Evolutionary conservation across 2,113 vertebrate species (phyloP), one percentile per base, ranked within the genome.

Genomic region (Ceratotherium simum): DNA sequence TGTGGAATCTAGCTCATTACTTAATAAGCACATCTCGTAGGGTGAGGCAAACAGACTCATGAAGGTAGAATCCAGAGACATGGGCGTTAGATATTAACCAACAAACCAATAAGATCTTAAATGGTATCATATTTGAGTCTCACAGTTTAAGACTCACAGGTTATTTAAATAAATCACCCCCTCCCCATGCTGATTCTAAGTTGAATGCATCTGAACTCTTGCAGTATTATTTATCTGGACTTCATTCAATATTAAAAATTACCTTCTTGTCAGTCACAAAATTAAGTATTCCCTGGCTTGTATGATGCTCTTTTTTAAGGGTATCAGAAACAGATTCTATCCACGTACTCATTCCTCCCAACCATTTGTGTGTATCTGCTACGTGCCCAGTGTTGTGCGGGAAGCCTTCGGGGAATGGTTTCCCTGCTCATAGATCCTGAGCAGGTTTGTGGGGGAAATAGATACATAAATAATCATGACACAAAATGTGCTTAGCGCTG

Each of bases 41-140:
- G 13, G 23, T 58, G 18, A 86, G n/a, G 16, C 69, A 60, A 46
- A 85, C 4, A 31, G 31, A 64, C 39, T 36, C 51, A 60, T 42
- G 31, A 64, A 69, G 80, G 39, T 25, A 31, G 23, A 75, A 36
- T 80, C 29, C n/a, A 88, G 70, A 5, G 20, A 73, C 31, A 46
- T 54, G 64, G 25, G n/a, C 27, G 21, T 70, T 91, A 65, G 48
- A 21, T 64, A 89, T 72, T 89, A 96, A 95, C 58, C 48, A 54
- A 67, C 62, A 90, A 73, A 90, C 36, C 58, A 56, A 36, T 80
- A 87, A 93, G 16, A 89, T 82, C 81, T 21, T 48, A 33, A 76
- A 58, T 91, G 25, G 8, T 48, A 85, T 95, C 82, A 69, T 39
- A 54, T 84, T 64, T 96, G 76, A 76, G 11, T 95, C 58, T 89